Percentiles rank a stretch among this genome's conserved stretches.
These are phyloP conservation scores for Geopemphigus sp. DNA, from an alignment of 1,140 invertebrate species.

Conservation along the genomic window DNA sequence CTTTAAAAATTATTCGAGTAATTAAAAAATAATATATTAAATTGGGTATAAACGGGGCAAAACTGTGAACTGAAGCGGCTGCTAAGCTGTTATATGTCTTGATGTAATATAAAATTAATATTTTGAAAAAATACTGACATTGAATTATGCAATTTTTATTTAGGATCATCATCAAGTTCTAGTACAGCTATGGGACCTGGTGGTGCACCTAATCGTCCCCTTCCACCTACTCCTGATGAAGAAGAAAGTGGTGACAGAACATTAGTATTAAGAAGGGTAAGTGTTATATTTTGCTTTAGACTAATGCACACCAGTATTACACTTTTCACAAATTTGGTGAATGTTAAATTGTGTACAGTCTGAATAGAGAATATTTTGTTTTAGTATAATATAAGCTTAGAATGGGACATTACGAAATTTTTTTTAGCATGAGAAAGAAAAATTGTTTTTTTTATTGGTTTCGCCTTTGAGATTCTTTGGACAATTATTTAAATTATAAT, in stretches of 20 bases:
- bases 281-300: constrained; percentile 54
- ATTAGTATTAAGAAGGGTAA: constrained; percentile 85
- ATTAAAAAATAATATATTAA: too few relatives aligned
- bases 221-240: constrained; percentile 90
- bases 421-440: constrained; percentile 39
- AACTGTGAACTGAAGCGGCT: too few relatives aligned
- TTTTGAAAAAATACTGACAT: too few relatives aligned
- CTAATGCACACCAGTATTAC: constrained; percentile 20
- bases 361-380: constrained; percentile 4
- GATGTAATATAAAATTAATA: too few relatives aligned
- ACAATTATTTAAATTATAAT: not conserved
- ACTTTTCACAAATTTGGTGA: constrained; percentile 45
- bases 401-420: constrained; percentile 27
- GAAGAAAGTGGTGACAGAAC: constrained; percentile 84
- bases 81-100: too few relatives aligned
- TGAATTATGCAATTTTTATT: not conserved
- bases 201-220: constrained; percentile 82
- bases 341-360: constrained; percentile 1
- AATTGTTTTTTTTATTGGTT: constrained; percentile 9
- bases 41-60: too few relatives aligned
- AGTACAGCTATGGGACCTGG: constrained; percentile 55
- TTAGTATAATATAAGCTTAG: constrained; percentile 17
- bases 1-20: too few relatives aligned
- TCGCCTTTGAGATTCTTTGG: constrained; percentile 13
- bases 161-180: constrained; percentile 43